Base-by-base conservation (phyloP, 1,140 invertebrate species). In the Megalonaias nervosa region DNA sequence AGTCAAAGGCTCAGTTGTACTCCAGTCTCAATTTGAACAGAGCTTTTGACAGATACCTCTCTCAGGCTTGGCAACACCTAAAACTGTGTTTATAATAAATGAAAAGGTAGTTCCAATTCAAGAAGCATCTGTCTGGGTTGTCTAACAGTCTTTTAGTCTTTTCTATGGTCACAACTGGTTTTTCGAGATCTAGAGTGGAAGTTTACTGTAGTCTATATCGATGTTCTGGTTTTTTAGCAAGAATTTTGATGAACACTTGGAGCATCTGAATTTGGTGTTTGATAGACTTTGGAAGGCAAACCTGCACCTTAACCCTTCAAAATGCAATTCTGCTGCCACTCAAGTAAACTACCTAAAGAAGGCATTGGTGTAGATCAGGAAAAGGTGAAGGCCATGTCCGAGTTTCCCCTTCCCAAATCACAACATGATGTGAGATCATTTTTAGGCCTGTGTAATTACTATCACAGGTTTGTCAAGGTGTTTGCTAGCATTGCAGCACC, bases 361-460 rank as follows among this genome's bases (percentile, higher is more conserved):
- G 83, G 83, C 0, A 69, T 85, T 14, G 19, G 57, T 19, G 70
- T 74, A 15, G 75, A 85, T 68, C 69, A 73, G 3, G 67, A 31
- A 31, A 31, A 1, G 26, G 26, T 31, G 2, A 31, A 3, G 26
- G 26, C 26, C 26, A 31, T 31, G 14, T 31, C 26, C 15, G 70
- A 79, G n/a, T 86, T 83, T 75, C 81, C 83, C 58, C 58, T 55
- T 12, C 83, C 83, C 23, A 87, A 75, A 71, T 89, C 78, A 74
- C 69, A 86, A n/a, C 87, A 88, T 48, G 87, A 92, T 71, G 66
- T 93, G 0, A 80, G 89, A 71, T 61, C 85, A 23, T 92, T 93
- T 77, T 56, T 93, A 2, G 92, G 92, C 1, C 67, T 93, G n/a
- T 75, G 88, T 61, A 89, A 89, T 73, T 92, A 90, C 76, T 88